These are phyloP conservation scores for Leucosticte australis DNA, from an alignment of 2,113 vertebrate genomes.

Conservation along the genomic window DNA sequence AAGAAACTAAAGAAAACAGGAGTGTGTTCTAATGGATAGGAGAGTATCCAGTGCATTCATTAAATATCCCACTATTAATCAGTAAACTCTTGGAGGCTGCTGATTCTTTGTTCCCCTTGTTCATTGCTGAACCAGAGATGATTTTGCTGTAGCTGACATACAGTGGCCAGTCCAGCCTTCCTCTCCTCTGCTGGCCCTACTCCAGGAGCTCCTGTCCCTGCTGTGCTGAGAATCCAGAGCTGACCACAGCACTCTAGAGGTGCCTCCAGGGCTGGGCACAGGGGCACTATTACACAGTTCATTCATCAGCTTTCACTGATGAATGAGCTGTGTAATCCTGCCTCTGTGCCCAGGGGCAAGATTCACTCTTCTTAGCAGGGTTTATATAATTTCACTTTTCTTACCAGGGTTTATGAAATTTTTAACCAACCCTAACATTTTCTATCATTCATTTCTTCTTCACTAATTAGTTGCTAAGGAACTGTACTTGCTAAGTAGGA, in stretches of 20 bases:
- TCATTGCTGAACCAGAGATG: background rate
- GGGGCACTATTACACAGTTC: no score
- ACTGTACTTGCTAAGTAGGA: background rate
- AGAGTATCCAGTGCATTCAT: background rate
- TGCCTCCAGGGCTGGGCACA: background rate
- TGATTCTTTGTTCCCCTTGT: background rate
- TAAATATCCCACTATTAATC: background rate
- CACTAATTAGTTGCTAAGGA: background rate
- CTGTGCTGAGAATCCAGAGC: background rate
- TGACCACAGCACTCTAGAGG: background rate
- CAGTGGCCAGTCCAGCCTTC: background rate
- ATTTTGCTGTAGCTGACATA: background rate
- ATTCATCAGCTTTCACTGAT: background rate
- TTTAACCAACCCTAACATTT: background rate
- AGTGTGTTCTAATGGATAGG: background rate
- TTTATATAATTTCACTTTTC: no score
- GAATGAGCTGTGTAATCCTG: no score
- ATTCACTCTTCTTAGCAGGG: no score
- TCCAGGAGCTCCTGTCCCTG: background rate
- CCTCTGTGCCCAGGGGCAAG: no score
- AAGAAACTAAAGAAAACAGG: background rate
- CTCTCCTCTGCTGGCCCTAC: fast-evolving
- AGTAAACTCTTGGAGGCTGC: background rate
- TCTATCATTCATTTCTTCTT: background rate
- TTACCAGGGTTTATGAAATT: background rate